Percentiles rank a stretch among this genome's conserved stretches.
These are phyloP conservation scores for Orthosia incerta DNA, from an alignment of 2,888 invertebrate genomes.

Conservation along the genomic window DNA sequence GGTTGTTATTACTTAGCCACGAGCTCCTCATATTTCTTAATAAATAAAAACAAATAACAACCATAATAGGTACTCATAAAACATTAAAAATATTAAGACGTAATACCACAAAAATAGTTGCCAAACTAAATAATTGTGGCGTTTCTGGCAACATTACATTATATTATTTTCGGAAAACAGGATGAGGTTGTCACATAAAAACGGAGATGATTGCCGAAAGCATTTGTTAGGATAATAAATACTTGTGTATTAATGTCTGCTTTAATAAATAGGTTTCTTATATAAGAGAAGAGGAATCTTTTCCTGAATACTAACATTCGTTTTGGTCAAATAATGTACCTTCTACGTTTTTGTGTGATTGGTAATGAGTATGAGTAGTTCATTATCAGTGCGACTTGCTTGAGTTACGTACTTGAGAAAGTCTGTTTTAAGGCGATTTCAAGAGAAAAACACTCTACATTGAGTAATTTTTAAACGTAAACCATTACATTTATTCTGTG, in stretches of 20 bases:
- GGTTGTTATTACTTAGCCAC: too few relatives aligned
- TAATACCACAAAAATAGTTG: constrained; percentile 25
- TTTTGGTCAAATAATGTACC: not conserved
- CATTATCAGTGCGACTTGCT: too few relatives aligned
- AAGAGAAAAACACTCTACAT: too few relatives aligned
- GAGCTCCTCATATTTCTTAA: too few relatives aligned
- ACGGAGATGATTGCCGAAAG: constrained; percentile 38
- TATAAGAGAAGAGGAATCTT: constrained; percentile 16
- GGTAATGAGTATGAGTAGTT: not conserved
- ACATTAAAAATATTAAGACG: constrained; percentile 42
- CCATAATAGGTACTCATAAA: constrained; percentile 26
- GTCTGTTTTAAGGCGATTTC: too few relatives aligned
- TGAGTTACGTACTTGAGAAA: too few relatives aligned
- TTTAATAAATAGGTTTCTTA: constrained; percentile 39
- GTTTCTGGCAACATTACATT: constrained; percentile 55
- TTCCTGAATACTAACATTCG: constrained; percentile 4
- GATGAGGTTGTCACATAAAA: constrained; percentile 63
- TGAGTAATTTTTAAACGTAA: too few relatives aligned
- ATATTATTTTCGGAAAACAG: constrained; percentile 61
- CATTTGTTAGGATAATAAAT: constrained; percentile 58
- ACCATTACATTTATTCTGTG: too few relatives aligned
- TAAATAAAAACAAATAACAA: constrained; percentile 29
- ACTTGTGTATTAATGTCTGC: constrained; percentile 33
- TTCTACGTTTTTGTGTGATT: not conserved
- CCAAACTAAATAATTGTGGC: constrained; percentile 56